phyloP scores from a whole-genome alignment of 2,113 vertebrate genomes.

The Prionailurus viverrinus region DNA sequence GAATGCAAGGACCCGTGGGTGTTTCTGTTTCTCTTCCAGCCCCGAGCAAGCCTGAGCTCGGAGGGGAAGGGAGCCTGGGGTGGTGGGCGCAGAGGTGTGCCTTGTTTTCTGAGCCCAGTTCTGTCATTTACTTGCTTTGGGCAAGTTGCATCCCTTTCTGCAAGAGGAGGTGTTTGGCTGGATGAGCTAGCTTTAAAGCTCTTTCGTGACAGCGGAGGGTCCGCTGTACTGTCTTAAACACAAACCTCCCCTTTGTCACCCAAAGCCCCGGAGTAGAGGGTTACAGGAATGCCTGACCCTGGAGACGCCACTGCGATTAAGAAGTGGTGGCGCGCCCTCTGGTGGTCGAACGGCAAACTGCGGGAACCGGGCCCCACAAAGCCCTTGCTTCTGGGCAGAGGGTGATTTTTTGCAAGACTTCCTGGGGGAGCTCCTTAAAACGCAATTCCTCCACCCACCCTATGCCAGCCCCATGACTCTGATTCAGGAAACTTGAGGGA shows the following conservation, averaged over 20 bases:
- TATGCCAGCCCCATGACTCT: not conserved
- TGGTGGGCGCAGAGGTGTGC: not conserved
- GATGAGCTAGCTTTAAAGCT: not conserved
- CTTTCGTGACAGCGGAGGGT: not conserved
- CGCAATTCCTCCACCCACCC: not conserved
- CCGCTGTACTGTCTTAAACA: not conserved
- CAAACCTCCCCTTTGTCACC: not conserved
- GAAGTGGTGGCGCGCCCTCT: not conserved
- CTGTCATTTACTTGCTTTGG: not conserved
- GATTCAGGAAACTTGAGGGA: not conserved
- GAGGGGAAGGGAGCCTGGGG: not conserved
- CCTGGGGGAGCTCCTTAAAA: accelerated
- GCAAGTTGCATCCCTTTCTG: not conserved
- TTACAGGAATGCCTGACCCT: not conserved
- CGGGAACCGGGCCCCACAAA: accelerated
- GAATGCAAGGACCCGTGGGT: not conserved
- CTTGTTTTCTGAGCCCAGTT: not conserved
- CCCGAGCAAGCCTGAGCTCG: not conserved
- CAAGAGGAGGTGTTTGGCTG: not conserved
- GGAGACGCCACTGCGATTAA: accelerated
- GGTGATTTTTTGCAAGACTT: not conserved
- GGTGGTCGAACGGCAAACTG: not conserved
- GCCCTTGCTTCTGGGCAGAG: accelerated
- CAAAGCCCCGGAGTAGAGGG: not conserved
- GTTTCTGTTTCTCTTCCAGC: not conserved